These are phyloP conservation scores for Perca schrenkii DNA, from an alignment of 2,113 vertebrate species.

Conservation along the genomic window DNA sequence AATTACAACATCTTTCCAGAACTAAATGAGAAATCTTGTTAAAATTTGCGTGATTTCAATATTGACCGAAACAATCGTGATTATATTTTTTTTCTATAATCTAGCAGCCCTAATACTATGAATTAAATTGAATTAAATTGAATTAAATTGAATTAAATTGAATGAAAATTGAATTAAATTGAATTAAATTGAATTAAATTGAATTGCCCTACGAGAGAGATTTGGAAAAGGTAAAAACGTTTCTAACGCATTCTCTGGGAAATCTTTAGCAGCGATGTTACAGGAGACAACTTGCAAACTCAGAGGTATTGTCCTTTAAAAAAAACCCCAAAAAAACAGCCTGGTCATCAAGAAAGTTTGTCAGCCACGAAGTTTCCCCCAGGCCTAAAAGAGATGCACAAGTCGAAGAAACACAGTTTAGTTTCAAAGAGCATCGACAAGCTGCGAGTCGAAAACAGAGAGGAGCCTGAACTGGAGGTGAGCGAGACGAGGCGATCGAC, in stretches of 20 bases:
- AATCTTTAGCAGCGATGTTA: not conserved
- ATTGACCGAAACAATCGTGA: no score
- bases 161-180: no score
- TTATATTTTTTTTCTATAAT: no score
- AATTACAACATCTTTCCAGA: no score
- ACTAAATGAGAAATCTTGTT: no score
- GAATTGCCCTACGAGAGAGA: not conserved
- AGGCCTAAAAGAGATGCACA: slow-evolving; percentile 32
- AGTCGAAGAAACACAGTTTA: slow-evolving; percentile 62
- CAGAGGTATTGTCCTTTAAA: slow-evolving; percentile 19
- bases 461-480: slow-evolving; percentile 55
- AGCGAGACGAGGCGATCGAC: slow-evolving; percentile 67
- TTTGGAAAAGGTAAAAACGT: not conserved
- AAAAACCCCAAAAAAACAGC: slow-evolving; percentile 14
- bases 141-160: no score
- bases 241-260: not conserved
- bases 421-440: slow-evolving; percentile 74
- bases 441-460: slow-evolving; percentile 42
- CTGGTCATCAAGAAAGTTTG: slow-evolving; percentile 70
- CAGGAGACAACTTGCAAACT: not conserved
- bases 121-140: no score
- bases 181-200: no score
- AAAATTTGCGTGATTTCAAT: no score
- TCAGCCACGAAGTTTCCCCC: slow-evolving; percentile 21
- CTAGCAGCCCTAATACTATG: no score